Evolutionary conservation across 2,888 invertebrate species (phyloP).

Genomic region (Macrosiphum euphorbiae): DNA sequence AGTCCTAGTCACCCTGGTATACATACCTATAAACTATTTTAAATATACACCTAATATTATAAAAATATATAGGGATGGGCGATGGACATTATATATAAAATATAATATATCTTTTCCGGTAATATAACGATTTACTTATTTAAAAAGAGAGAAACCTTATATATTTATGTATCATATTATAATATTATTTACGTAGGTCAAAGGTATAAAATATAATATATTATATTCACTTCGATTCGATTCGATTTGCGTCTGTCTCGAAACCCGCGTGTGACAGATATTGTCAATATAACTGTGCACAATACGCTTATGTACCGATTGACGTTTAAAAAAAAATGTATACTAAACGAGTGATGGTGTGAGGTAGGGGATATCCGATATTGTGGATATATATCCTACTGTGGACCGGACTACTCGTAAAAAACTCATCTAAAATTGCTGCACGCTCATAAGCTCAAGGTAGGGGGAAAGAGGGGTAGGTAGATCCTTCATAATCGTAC

Average conservation of each 20-base stretch:
- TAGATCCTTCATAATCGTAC: too few relatives aligned
- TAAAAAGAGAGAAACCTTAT: background rate
- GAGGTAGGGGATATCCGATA: background rate
- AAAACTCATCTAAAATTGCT: background rate
- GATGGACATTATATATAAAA: background rate
- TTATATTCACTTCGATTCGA: background rate
- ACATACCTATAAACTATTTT: background rate
- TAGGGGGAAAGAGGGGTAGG: background rate
- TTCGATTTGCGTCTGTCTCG: background rate
- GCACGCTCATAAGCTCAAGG: background rate
- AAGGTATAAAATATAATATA: background rate
- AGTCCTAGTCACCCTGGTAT: background rate
- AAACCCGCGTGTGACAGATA: background rate
- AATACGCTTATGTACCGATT: background rate
- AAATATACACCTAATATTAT: background rate
- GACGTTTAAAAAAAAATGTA: background rate
- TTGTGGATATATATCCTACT: background rate
- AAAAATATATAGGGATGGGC: background rate
- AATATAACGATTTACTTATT: background rate
- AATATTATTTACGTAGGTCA: background rate
- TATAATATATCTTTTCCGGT: background rate
- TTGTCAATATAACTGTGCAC: background rate
- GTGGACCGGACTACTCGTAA: background rate
- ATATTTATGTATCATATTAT: background rate
- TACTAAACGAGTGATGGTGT: background rate